phyloP scores from a whole-genome alignment of 2,113 vertebrate species.

The Prolemur simus region DNA sequence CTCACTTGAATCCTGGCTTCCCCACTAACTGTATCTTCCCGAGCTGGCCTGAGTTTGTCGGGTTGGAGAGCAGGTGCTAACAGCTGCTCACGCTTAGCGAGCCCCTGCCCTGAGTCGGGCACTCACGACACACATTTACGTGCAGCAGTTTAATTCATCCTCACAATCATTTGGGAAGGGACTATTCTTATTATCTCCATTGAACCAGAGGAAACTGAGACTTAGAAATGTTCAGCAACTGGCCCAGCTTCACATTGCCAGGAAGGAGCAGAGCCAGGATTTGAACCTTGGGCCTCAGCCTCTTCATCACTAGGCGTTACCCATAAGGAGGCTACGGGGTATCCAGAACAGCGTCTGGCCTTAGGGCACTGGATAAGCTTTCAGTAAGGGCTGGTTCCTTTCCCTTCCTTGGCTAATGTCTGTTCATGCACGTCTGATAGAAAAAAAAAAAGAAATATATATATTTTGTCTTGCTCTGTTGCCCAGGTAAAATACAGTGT shows the following conservation, averaged over 20 bases:
- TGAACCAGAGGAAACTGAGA: neutral
- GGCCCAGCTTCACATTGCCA: neutral
- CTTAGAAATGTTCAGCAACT: neutral
- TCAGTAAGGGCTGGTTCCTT: neutral
- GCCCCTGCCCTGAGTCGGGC: neutral
- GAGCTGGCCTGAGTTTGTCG: neutral
- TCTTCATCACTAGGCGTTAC: neutral
- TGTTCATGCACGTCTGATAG: neutral
- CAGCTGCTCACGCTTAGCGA: neutral
- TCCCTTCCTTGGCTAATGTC: neutral
- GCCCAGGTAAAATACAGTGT: too few relatives aligned
- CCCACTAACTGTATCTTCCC: neutral
- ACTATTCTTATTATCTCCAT: neutral
- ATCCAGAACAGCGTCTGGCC: neutral
- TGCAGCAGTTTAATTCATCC: neutral
- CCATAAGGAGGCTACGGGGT: neutral
- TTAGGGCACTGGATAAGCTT: neutral
- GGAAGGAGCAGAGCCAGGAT: neutral
- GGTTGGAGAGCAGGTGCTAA: neutral
- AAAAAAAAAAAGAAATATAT: neutral
- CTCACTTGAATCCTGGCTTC: neutral
- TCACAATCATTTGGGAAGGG: neutral
- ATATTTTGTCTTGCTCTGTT: too few relatives aligned
- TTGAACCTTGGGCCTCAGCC: neutral
- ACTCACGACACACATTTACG: accelerated